These are phyloP conservation scores for Leptinotarsa undecemlineata DNA, from an alignment of 1,140 invertebrate species.

Conservation along the genomic window DNA sequence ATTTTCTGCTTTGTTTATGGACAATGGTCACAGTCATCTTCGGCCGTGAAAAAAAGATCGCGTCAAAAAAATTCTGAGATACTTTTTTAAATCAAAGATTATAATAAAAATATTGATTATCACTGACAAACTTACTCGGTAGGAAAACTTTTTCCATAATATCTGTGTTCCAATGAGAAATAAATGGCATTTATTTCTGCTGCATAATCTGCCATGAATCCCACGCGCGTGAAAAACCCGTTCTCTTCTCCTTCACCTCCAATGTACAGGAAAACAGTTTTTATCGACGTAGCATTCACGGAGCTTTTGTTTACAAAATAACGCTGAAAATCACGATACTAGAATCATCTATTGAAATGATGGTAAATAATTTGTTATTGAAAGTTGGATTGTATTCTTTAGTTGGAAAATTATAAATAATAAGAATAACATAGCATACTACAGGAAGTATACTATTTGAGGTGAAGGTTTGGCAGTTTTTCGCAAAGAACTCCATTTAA, in stretches of 20 bases:
- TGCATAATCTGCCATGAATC: slow-evolving; percentile 86
- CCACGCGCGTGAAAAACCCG: slow-evolving; percentile 81
- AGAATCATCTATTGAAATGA: no score
- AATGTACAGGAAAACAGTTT: slow-evolving; percentile 87
- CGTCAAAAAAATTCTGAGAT: no score
- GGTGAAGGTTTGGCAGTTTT: no score
- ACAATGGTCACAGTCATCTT: no score
- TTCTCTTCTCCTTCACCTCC: slow-evolving; percentile 77
- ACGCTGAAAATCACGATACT: slow-evolving; percentile 60
- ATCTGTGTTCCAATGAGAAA: slow-evolving; percentile 89
- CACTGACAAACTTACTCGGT: slow-evolving; percentile 63
- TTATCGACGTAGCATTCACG: slow-evolving; percentile 65
- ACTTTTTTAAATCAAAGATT: no score
- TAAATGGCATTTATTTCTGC: slow-evolving; percentile 78
- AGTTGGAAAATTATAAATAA: no score
- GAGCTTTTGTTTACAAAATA: slow-evolving; percentile 78
- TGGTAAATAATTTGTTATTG: slow-evolving; percentile 33
- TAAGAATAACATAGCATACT: no score
- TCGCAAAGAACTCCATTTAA: no score
- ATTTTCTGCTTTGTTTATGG: no score
- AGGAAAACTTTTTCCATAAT: slow-evolving; percentile 91
- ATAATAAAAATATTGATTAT: no score
- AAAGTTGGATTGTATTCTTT: not conserved
- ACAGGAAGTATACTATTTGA: no score
- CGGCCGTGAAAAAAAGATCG: no score